Conservation (phyloP, 2,113 vertebrate species). For the Ptilonorhynchus violaceus region DNA sequence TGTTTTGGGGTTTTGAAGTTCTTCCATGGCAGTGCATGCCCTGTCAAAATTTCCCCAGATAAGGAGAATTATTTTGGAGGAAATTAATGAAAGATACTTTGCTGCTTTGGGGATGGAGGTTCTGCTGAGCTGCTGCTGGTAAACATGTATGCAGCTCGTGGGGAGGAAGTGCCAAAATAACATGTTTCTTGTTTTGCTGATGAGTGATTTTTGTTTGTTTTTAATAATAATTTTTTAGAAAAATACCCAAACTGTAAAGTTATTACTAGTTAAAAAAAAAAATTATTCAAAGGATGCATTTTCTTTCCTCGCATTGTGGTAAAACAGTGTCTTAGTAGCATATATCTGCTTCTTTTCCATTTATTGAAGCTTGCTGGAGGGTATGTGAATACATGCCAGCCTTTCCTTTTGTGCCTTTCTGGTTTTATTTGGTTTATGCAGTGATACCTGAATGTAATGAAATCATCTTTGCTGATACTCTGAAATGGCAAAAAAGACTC, state of each 20-base stretch:
- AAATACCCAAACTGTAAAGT: background rate
- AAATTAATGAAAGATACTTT: background rate
- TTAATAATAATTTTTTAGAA: background rate
- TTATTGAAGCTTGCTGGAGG: background rate
- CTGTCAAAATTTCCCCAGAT: background rate
- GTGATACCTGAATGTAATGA: background rate
- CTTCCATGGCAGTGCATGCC: background rate
- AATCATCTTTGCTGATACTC: background rate
- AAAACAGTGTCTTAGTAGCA: background rate
- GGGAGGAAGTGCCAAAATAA: background rate
- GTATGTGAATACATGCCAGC: background rate
- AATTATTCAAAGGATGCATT: background rate
- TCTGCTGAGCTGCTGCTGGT: background rate
- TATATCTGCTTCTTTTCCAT: background rate
- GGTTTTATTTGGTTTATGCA: background rate
- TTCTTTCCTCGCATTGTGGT: background rate
- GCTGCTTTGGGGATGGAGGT: background rate
- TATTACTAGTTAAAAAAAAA: background rate
- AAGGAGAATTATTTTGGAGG: background rate
- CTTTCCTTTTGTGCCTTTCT: background rate
- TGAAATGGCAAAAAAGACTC: background rate
- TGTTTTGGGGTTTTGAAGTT: background rate
- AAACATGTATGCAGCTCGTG: accelerated
- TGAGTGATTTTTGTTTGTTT: background rate
- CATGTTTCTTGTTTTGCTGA: background rate